phyloP scores from a whole-genome alignment of 2,797 vertebrate species.

The Rachycentron canadum region DNA sequence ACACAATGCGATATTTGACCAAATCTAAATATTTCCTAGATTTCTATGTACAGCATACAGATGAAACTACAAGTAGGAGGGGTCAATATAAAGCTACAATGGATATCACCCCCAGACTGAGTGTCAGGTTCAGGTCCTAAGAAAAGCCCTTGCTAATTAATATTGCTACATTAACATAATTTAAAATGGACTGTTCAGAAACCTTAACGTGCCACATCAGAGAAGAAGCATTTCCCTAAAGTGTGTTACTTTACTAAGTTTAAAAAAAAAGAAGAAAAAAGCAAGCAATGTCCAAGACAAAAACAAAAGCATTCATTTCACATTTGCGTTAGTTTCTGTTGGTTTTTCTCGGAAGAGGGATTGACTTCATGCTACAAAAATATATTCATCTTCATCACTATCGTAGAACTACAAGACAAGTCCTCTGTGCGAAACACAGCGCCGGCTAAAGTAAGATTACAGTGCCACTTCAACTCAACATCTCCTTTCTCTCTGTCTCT shows the following conservation, averaged over 20 bases:
- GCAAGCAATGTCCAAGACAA: slow-evolving; percentile 70
- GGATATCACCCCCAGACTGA: slow-evolving; percentile 70
- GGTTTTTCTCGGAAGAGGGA: slow-evolving; percentile 78
- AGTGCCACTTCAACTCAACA: slow-evolving; percentile 67
- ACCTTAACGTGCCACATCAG: slow-evolving; percentile 68
- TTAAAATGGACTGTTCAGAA: slow-evolving; percentile 77
- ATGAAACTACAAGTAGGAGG: slow-evolving; percentile 65
- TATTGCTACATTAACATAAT: slow-evolving; percentile 89
- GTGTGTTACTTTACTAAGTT: slow-evolving; percentile 36
- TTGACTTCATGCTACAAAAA: slow-evolving; percentile 88
- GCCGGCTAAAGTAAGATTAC: slow-evolving; percentile 77
- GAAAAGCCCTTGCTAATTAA: slow-evolving; percentile 88
- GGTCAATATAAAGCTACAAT: slow-evolving; percentile 81
- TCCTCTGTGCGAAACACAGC: slow-evolving; percentile 78
- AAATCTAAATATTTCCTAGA: slow-evolving; percentile 44
- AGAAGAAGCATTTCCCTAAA: slow-evolving; percentile 59
- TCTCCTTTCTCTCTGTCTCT: slow-evolving; percentile 56
- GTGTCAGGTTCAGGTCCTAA: slow-evolving; percentile 79
- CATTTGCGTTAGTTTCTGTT: slow-evolving; percentile 72
- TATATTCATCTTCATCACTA: slow-evolving; percentile 80
- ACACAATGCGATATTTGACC: slow-evolving; percentile 40
- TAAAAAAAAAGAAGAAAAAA: slow-evolving; percentile 47
- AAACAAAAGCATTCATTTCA: slow-evolving; percentile 70
- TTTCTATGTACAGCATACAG: slow-evolving; percentile 57
- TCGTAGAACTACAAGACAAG: slow-evolving; percentile 80